Evolutionary conservation across 1,140 invertebrate genomes (phyloP).

Genomic region (Araneus ventricosus): DNA sequence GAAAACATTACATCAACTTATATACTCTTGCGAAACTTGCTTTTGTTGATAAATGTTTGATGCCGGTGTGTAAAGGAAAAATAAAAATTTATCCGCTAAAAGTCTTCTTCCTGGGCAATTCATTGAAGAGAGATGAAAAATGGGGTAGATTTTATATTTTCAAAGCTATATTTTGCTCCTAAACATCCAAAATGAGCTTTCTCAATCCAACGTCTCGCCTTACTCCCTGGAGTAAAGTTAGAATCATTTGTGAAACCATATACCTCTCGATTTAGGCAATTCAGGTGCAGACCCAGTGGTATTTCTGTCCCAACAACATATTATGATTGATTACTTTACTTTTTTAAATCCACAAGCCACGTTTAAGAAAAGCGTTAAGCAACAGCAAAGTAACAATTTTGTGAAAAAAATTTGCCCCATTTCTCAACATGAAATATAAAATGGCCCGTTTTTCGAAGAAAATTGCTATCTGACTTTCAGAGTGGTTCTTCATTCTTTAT

Average conservation of each 20-base stretch:
- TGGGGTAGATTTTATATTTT: constrained; percentile 15
- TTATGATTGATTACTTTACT: constrained; percentile 37
- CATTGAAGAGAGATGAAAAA: constrained; percentile 2
- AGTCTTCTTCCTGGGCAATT: not conserved
- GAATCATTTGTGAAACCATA: constrained; percentile 57
- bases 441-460: not conserved
- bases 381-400: constrained; percentile 1
- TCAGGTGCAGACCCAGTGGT: not conserved
- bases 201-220: not conserved
- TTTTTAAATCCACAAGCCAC: constrained; percentile 1
- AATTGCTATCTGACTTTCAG: not conserved
- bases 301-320: constrained; percentile 7
- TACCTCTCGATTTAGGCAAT: not conserved
- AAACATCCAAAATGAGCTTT: not conserved
- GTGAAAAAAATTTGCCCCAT: not conserved
- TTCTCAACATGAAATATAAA: constrained; percentile 13
- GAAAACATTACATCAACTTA: too few relatives aligned
- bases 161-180: not conserved
- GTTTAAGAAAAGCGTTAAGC: not conserved
- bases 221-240: constrained; percentile 46
- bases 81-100: not conserved
- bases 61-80: not conserved
- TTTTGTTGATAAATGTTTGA: too few relatives aligned
- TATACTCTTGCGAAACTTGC: too few relatives aligned
- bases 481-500: not conserved